Evolutionary conservation across 1,140 invertebrate species (phyloP), one percentile per base, ranked within the genome.

Genomic region (Pogonognathellus flavescens): DNA sequence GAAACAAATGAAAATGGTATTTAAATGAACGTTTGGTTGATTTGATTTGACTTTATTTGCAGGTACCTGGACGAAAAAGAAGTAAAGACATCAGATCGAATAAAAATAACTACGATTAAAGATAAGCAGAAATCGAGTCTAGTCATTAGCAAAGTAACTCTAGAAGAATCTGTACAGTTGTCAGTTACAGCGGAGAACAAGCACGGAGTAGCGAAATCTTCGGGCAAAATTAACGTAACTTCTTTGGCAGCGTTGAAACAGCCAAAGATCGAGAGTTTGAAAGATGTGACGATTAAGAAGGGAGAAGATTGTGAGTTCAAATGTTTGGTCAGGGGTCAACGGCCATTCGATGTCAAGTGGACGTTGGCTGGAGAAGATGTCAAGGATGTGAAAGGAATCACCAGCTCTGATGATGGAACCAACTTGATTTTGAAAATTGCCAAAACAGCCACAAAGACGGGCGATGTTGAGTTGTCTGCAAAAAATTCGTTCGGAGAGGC

Each of bases 251-350:
- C 96, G 49, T 92, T 95, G 41, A 92, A 95, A 57, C 94, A 94
- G 87, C 96, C 96, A 0, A 94, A 94, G 89, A 93, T 97, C 88
- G 92, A 92, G 52, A 93, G 93, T 0, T 90, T 97, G 8, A 91
- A 93, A 86, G 94, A 94, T 83, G 92, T 93, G 88, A 94, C 93
- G 81, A 93, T 94, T 55, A 93, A 93, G 87, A 94, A 95, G 89
- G 93, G 94, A 80, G 93, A 94, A 82, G 92, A 93, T 1, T 94
- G 94, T 2, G 93, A 93, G n/a, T 93, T 98, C 86, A 50, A 94
- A 95, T 18, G 92, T 95, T 25, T 97, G 82, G 70, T 50, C 16
- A 49, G 41, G 9, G 70, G 70, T n/a, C 50, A 57, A 81, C 18
- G 80, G 11, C n/a, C n/a, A 14, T 22, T 81, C n/a, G 53, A 81